Evolutionary conservation across 64 coral and sea anemone genomes (phyloP), one percentile per base, ranked within the genome.

Genomic region (Hydrozoanthus tunicans): DNA sequence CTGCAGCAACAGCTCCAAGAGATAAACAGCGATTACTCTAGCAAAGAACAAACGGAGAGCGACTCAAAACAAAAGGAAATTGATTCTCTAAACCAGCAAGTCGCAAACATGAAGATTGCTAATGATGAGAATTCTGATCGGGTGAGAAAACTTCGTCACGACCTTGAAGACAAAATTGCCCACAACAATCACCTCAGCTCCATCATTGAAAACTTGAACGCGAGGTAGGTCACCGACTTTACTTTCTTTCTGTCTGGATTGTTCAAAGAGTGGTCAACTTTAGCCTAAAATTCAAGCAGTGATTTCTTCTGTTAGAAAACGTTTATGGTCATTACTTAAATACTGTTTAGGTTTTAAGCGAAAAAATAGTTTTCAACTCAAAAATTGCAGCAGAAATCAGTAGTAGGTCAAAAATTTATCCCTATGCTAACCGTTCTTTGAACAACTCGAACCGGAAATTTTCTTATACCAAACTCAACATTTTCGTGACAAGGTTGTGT

Each of bases 1-100:
- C 90, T 99, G 17, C 81, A 96, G 13, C 53, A 94, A 20, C 89
- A 92, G 65, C 58, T 99, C 4, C 73, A 88, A 7, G 86, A 98
- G 72, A 83, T 90, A 13, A 85, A 56, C 32, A 43, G 32, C 32
- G 32, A 43, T 9, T 7, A 73, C 6, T 32, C 82, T 52, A 14
- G 17, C 15, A 53, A 86, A 68, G 6, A 8, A 61, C 56, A 25
- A 9, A 5, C 52, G 7, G 8, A 70, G 58, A 17, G 15, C 3
- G 17, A 88, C 68, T 24, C 67, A 59, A 64, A 25, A 3, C 54
- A 59, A 73, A 59, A 59, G 23, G 70, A 75, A 73, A 26, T 88
- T 5, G 55, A 72, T 3, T 11, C 53, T 59, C 59, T 88, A 7
- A 88, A 73, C 56, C 24, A 32, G 54, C 84, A 88, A 7, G 43